Conservation (phyloP, 2,797 vertebrate genomes). For the Macropodus opercularis region DNA sequence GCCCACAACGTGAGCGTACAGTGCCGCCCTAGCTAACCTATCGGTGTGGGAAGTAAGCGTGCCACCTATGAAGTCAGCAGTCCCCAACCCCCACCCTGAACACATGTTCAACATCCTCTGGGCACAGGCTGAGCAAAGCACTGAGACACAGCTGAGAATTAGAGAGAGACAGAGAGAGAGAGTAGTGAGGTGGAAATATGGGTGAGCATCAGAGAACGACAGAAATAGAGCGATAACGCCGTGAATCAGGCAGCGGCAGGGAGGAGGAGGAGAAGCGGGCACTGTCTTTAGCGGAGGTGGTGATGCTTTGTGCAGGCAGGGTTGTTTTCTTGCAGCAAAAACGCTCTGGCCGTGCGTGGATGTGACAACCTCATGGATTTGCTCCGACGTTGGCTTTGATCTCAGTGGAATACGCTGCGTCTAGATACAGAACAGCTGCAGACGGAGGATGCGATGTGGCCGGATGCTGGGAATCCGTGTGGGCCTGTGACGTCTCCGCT, state of each 20-base stretch:
- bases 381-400: neutral
- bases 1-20: conserved; percentile 5
- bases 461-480: conserved; percentile 43
- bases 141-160: conserved; percentile 69
- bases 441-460: conserved; percentile 41
- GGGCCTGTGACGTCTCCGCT: conserved; percentile 54
- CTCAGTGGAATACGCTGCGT: conserved; percentile 44
- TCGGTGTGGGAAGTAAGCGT: conserved; percentile 56
- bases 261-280: conserved; percentile 36
- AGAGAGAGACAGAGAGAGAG: conserved; percentile 52
- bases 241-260: conserved; percentile 58
- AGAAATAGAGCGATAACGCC: conserved; percentile 78
- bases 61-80: conserved; percentile 76
- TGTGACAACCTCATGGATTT: conserved; percentile 54
- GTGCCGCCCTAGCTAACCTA: conserved; percentile 47
- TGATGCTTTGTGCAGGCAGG: conserved; percentile 41
- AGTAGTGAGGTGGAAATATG: conserved; percentile 73
- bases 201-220: conserved; percentile 73
- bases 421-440: conserved; percentile 36
- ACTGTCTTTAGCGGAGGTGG: conserved; percentile 18
- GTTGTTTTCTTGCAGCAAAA: conserved; percentile 21
- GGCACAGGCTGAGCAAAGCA: conserved; percentile 63
- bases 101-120: conserved; percentile 79
- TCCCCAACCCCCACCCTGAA: conserved; percentile 74
- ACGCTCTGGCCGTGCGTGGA: conserved; percentile 30